These are phyloP conservation scores for Gracilinanus agilis DNA, from an alignment of 2,113 vertebrate genomes.

Conservation along the genomic window DNA sequence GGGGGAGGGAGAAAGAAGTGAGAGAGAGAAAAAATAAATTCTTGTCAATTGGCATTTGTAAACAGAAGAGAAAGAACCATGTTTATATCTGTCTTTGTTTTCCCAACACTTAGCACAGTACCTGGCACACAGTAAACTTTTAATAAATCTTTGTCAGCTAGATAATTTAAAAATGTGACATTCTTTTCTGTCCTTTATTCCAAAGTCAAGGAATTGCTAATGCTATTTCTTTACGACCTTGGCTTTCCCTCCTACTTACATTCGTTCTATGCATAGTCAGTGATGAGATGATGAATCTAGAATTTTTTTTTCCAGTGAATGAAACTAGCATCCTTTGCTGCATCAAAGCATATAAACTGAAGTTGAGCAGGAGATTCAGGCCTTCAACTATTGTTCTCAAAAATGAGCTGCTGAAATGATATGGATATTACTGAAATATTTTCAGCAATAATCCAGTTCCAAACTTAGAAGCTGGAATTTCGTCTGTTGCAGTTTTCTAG, in stretches of 20 bases:
- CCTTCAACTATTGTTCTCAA: neutral
- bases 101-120: neutral
- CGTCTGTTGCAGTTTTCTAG: neutral
- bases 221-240: neutral
- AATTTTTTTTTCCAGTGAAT: neutral
- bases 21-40: neutral
- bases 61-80: neutral
- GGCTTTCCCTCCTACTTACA: neutral
- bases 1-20: neutral
- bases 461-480: neutral
- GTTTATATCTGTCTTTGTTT: neutral
- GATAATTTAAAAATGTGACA: neutral
- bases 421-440: neutral
- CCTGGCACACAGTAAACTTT: neutral
- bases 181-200: neutral
- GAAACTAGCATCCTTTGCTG: neutral
- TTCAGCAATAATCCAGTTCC: neutral
- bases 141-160: neutral
- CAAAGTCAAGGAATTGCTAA: neutral
- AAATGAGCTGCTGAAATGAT: neutral
- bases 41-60: neutral
- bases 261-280: neutral
- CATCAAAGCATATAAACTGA: neutral
- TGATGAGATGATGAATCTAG: neutral
- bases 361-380: neutral